Evolutionary conservation across 1,140 invertebrate species (phyloP).

Genomic region (Eubasilissa regina): DNA sequence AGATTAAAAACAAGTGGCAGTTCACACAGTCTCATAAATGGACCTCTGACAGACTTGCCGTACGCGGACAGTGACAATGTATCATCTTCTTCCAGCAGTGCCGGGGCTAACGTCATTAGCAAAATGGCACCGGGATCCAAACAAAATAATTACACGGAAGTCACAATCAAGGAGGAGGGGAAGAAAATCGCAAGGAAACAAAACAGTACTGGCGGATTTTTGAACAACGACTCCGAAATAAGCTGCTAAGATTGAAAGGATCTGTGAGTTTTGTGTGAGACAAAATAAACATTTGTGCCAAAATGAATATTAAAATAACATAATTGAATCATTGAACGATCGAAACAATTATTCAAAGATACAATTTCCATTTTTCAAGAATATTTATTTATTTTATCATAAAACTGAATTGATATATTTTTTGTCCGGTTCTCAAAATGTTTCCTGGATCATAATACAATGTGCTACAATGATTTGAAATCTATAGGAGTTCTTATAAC

Average conservation of each 20-base stretch:
- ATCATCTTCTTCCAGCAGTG: constrained; percentile 60
- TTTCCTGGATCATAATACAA: too few relatives aligned
- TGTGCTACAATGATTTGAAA: too few relatives aligned
- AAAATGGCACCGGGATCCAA: constrained; percentile 47
- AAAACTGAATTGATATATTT: neutral
- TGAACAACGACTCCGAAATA: constrained; percentile 59
- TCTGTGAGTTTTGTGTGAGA: neutral
- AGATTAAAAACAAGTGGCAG: constrained; percentile 63
- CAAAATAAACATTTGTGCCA: neutral
- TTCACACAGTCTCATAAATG: constrained; percentile 68
- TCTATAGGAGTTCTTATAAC: too few relatives aligned
- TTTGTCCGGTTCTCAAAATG: neutral
- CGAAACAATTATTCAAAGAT: neutral
- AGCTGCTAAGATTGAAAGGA: constrained; percentile 47
- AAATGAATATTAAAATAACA: neutral
- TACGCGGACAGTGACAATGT: constrained; percentile 70
- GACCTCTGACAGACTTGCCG: constrained; percentile 70
- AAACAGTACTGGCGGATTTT: constrained; percentile 52
- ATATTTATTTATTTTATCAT: neutral
- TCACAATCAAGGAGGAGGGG: constrained; percentile 39
- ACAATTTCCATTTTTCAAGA: neutral
- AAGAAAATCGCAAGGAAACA: constrained; percentile 46
- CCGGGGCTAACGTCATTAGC: constrained; percentile 51
- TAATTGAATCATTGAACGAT: neutral
- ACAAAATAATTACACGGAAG: constrained; percentile 56